A percentile compares a stretch with the other conserved stretches of the same genome.
These are phyloP conservation scores for Epiblema foenella DNA, from an alignment of 2,888 invertebrate species.

Conservation along the genomic window DNA sequence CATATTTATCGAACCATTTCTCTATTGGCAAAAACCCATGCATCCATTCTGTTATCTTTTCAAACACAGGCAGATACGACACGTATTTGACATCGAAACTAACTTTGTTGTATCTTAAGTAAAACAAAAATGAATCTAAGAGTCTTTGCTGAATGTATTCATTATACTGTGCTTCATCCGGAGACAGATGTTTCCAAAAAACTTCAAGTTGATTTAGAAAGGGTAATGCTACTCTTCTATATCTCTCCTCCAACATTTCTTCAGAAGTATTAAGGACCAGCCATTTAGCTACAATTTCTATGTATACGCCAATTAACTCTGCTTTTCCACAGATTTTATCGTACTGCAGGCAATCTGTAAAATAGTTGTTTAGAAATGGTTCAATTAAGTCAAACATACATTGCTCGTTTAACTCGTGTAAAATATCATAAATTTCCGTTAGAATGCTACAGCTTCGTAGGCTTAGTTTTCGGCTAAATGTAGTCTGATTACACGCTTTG, in stretches of 20 bases:
- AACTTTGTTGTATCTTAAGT: constrained; percentile 58
- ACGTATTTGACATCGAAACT: constrained; percentile 58
- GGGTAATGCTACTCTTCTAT: constrained; percentile 53
- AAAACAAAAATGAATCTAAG: constrained; percentile 49
- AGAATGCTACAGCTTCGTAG: constrained; percentile 49
- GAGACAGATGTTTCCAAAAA: constrained; percentile 37
- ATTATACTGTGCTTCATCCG: constrained; percentile 20
- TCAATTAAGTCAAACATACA: constrained; percentile 51
- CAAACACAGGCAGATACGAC: constrained; percentile 58
- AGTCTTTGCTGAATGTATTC: too few relatives aligned
- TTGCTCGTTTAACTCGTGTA: constrained; percentile 52
- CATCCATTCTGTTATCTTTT: constrained; percentile 55
- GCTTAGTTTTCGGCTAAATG: background rate
- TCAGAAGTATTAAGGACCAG: constrained; percentile 57
- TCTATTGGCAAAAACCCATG: constrained; percentile 58
- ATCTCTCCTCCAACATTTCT: constrained; percentile 51
- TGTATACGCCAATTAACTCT: constrained; percentile 44
- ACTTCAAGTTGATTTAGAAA: constrained; percentile 56
- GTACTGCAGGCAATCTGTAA: constrained; percentile 34
- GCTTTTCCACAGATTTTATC: background rate
- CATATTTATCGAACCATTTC: constrained; percentile 59
- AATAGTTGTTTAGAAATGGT: constrained; percentile 48
- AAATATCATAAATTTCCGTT: constrained; percentile 51
- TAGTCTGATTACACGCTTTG: constrained; percentile 48
- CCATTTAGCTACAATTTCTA: constrained; percentile 60